These are phyloP conservation scores for Magallana nippona DNA, from an alignment of 2,888 invertebrate species.

Conservation along the genomic window DNA sequence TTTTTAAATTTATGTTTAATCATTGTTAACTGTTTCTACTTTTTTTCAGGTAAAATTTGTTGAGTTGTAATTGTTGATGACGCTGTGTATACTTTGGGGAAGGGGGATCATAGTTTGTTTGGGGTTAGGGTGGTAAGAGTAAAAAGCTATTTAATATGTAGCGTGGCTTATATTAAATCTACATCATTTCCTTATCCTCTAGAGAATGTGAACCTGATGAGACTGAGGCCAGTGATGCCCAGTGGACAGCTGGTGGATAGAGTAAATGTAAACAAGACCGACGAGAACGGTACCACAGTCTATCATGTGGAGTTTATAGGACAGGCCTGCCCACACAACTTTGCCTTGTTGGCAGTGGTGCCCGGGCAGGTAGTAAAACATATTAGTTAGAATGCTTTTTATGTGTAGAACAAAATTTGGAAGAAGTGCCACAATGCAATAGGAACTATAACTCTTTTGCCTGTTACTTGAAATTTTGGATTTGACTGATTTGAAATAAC, in stretches of 20 bases:
- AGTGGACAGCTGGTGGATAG: constrained; percentile 35
- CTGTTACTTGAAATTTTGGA: no score
- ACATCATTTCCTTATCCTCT: not conserved
- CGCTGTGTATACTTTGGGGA: no score
- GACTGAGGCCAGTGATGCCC: constrained; percentile 44
- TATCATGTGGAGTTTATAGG: constrained; percentile 43
- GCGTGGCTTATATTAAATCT: not conserved
- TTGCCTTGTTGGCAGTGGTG: constrained; percentile 38
- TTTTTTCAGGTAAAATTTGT: no score
- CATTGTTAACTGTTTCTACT: no score
- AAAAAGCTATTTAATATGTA: no score
- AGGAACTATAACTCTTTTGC: no score
- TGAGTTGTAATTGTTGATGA: no score
- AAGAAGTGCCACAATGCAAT: no score
- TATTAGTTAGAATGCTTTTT: not conserved
- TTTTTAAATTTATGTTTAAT: no score
- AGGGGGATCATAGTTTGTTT: no score
- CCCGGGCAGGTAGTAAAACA: constrained; percentile 41
- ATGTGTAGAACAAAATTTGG: not conserved
- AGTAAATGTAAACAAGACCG: constrained; percentile 34
- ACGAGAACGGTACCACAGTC: constrained; percentile 4
- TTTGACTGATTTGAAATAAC: no score
- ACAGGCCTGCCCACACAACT: constrained; percentile 45
- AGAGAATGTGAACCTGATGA: constrained; percentile 6
- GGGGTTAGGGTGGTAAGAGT: no score